Conservation (phyloP, 2,888 invertebrate genomes). For the Kuschelorhynchus macadamiae region DNA sequence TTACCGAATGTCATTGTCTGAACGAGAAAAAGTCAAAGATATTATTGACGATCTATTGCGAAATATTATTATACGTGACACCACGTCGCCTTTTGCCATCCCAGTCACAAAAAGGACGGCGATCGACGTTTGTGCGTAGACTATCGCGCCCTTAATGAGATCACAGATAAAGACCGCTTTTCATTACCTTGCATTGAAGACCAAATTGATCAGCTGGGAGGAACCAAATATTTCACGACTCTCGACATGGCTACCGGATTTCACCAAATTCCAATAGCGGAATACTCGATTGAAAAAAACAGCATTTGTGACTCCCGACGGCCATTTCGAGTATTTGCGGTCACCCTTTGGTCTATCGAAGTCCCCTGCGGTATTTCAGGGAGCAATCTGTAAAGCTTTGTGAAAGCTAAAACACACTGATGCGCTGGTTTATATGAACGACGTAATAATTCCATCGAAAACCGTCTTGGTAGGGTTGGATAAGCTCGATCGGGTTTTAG, state of each 20-base stretch:
- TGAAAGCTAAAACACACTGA: too few species aligned
- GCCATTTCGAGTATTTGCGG: too few species aligned
- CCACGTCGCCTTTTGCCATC: conserved; percentile 41
- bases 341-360: too few species aligned
- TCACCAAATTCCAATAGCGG: background rate
- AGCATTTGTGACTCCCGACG: background rate
- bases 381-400: too few species aligned
- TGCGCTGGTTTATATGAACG: too few species aligned
- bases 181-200: conserved; percentile 38
- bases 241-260: background rate
- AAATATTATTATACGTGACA: conserved; percentile 46
- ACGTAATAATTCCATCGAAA: too few species aligned
- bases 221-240: background rate
- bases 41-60: conserved; percentile 40
- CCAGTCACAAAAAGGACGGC: conserved; percentile 27
- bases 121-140: conserved; percentile 32
- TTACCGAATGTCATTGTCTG: conserved; percentile 42
- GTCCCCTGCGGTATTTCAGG: too few species aligned
- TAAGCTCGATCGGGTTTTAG: too few species aligned
- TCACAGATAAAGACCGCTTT: conserved; percentile 40
- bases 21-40: conserved; percentile 40
- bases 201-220: conserved; percentile 23
- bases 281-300: background rate
- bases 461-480: too few species aligned
- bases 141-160: conserved; percentile 38